These are phyloP conservation scores for Salvelinus namaycush DNA, from an alignment of 2,113 vertebrate species.

Conservation along the genomic window DNA sequence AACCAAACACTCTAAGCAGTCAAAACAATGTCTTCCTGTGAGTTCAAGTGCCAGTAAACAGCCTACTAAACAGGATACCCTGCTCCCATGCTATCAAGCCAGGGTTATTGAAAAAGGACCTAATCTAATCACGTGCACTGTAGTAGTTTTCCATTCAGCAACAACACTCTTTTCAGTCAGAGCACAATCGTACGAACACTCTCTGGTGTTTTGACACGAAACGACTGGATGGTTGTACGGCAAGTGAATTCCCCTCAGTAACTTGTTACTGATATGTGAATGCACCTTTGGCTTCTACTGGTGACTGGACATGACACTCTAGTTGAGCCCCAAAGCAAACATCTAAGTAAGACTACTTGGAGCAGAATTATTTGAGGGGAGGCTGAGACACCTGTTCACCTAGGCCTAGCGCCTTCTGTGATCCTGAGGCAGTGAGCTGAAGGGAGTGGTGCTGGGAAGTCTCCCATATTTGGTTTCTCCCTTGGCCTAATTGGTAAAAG, in stretches of 20 bases:
- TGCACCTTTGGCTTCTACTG: conserved; percentile 20
- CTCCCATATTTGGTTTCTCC: conserved; percentile 49
- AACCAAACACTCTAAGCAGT: conserved; percentile 8
- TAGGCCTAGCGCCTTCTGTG: not conserved
- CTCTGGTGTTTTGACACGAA: not conserved
- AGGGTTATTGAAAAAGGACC: not conserved
- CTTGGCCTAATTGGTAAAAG: conserved; percentile 55
- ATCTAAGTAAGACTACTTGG: not conserved
- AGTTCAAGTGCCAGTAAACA: conserved; percentile 23
- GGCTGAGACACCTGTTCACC: conserved; percentile 4
- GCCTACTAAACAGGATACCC: conserved; percentile 8
- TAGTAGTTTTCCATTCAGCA: not conserved
- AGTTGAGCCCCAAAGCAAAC: not conserved
- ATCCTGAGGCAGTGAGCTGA: conserved; percentile 20
- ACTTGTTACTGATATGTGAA: not conserved
- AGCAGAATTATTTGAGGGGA: not conserved
- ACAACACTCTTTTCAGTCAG: not conserved
- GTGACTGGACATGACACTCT: conserved; percentile 2
- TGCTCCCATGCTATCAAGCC: not conserved
- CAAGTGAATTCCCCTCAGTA: not conserved
- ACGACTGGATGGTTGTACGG: not conserved
- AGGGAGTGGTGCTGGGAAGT: conserved; percentile 37
- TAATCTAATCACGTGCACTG: not conserved
- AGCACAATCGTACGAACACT: not conserved
- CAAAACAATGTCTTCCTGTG: conserved; percentile 28